phyloP scores from a whole-genome alignment of 1,140 invertebrate species.

The Cyclargus thomasi region DNA sequence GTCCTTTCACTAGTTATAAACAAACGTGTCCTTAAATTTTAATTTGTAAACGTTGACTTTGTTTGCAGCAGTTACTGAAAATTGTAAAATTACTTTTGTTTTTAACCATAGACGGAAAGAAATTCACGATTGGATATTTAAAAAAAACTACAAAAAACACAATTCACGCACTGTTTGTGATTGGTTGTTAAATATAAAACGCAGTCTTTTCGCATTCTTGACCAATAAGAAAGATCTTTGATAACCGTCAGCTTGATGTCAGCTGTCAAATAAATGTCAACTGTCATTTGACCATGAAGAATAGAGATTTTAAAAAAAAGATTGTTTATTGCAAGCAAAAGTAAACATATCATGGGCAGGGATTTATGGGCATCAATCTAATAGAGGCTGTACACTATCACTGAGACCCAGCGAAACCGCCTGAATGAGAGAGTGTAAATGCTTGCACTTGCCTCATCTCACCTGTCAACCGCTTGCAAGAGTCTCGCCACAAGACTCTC shows the following conservation, averaged over 20 bases:
- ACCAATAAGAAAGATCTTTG: background rate
- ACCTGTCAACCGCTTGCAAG: too few relatives aligned
- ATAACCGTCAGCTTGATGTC: background rate
- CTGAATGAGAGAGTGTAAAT: too few relatives aligned
- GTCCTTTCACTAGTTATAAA: background rate
- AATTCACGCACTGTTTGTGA: background rate
- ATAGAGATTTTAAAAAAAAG: background rate
- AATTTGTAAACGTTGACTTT: background rate
- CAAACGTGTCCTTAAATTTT: background rate
- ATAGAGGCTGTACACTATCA: too few relatives aligned
- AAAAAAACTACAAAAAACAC: background rate
- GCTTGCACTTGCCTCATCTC: too few relatives aligned
- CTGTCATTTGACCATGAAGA: background rate
- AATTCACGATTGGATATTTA: background rate
- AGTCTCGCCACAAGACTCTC: too few relatives aligned
- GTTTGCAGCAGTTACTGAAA: background rate
- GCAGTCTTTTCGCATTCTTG: background rate
- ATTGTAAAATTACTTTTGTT: background rate
- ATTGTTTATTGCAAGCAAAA: too few relatives aligned
- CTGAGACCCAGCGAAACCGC: too few relatives aligned
- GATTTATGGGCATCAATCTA: too few relatives aligned
- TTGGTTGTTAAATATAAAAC: slow-evolving; percentile 1
- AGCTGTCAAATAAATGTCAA: background rate
- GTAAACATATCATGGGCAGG: too few relatives aligned
- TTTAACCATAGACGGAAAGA: background rate